These are phyloP conservation scores for Fukomys damarensis DNA, from an alignment of 2,113 vertebrate species.

Conservation along the genomic window DNA sequence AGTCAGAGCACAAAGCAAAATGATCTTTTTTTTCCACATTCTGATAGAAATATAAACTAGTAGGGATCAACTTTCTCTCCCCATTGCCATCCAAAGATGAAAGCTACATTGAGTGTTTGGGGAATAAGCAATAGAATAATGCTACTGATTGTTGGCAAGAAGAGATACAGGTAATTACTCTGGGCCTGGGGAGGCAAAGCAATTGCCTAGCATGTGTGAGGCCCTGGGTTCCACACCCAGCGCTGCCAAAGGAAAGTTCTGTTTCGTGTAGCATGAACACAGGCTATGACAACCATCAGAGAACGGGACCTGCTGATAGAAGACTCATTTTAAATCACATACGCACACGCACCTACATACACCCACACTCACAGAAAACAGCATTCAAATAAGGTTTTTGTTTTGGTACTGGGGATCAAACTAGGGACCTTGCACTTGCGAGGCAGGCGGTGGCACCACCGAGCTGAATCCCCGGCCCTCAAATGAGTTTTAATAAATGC, in stretches of 20 bases:
- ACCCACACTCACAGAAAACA: neutral
- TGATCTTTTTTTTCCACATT: neutral
- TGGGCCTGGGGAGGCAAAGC: neutral
- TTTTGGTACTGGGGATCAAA: too few relatives aligned
- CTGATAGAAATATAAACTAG: neutral
- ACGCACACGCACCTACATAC: too few relatives aligned
- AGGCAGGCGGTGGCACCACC: too few relatives aligned
- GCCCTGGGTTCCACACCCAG: too few relatives aligned
- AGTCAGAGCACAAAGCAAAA: neutral
- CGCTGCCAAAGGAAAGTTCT: neutral
- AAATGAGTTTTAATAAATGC: neutral
- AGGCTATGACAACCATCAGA: neutral
- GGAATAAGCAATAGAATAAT: neutral
- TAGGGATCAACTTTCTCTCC: neutral
- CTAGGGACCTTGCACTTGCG: too few relatives aligned
- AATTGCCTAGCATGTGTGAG: neutral
- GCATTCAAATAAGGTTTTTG: neutral
- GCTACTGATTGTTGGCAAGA: neutral
- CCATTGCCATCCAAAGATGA: neutral
- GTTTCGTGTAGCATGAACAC: neutral
- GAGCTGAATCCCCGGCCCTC: too few relatives aligned
- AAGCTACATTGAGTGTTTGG: too few relatives aligned
- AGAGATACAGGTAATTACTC: neutral
- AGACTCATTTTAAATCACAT: neutral
- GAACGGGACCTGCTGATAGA: neutral